Conservation (phyloP, 2,797 vertebrate genomes). For the Pogonophryne albipinna region DNA sequence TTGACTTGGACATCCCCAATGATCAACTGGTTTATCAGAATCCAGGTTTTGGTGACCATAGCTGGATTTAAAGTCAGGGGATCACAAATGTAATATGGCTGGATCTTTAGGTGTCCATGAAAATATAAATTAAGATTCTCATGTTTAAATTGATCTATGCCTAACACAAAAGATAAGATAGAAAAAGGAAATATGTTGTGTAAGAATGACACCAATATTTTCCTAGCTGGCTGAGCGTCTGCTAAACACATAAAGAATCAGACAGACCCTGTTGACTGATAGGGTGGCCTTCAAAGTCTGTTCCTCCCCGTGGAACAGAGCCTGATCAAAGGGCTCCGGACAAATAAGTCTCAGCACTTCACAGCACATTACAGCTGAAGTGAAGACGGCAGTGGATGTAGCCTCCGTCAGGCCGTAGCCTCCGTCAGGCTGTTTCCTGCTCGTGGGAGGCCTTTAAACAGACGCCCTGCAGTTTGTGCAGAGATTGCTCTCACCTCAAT, state of each 20-base stretch:
- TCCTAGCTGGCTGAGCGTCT: not conserved
- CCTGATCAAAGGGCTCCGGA: not conserved
- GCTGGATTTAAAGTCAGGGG: not conserved
- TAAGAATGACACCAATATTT: not conserved
- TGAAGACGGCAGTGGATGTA: not conserved
- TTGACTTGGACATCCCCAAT: not conserved
- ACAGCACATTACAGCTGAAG: not conserved
- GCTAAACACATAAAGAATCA: not conserved
- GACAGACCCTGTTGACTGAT: not conserved
- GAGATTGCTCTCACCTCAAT: slow-evolving; percentile 17
- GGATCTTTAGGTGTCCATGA: not conserved
- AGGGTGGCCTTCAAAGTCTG: not conserved
- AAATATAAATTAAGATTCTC: not conserved
- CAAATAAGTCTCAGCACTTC: not conserved
- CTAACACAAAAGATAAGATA: not conserved
- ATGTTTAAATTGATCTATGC: not conserved
- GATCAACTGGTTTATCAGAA: not conserved
- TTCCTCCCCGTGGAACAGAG: not conserved
- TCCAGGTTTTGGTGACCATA: not conserved
- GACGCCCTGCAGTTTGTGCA: slow-evolving; percentile 7
- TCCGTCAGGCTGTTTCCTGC: not conserved
- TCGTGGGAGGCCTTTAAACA: slow-evolving; percentile 5
- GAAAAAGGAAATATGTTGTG: not conserved
- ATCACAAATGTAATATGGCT: not conserved
- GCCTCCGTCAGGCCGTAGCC: not conserved